phyloP scores from a whole-genome alignment of 1,140 invertebrate species.

The Heliconius himera region DNA sequence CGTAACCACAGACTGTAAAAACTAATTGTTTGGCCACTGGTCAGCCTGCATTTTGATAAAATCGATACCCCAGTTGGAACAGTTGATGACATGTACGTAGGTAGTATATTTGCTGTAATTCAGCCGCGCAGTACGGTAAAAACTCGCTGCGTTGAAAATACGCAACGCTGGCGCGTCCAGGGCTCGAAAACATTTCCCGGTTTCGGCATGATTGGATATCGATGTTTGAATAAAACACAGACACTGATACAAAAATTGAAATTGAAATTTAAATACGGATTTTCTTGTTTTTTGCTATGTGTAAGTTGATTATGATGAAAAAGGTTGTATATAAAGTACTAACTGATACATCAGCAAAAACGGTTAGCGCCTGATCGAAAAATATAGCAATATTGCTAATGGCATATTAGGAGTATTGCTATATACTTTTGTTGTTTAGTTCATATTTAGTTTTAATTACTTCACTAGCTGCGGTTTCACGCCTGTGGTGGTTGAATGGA shows the following conservation, averaged over 20 bases:
- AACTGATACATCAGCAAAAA: neutral
- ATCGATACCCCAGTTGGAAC: conserved; percentile 32
- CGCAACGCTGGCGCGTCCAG: conserved; percentile 21
- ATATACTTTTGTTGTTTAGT: neutral
- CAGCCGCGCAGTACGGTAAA: conserved; percentile 36
- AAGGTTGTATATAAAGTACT: neutral
- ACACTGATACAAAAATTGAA: conserved; percentile 8
- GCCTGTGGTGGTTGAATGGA: too few species aligned
- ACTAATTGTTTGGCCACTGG: conserved; percentile 34
- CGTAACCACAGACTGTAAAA: conserved; percentile 30
- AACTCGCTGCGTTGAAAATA: conserved; percentile 34
- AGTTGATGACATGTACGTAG: conserved; percentile 35
- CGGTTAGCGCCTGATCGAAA: neutral
- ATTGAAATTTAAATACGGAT: conserved; percentile 2
- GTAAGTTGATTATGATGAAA: neutral
- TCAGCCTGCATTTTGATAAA: conserved; percentile 35
- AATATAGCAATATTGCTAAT: neutral
- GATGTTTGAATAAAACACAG: conserved; percentile 21
- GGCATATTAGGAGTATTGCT: neutral
- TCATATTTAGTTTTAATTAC: neutral
- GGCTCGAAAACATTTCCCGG: conserved; percentile 15
- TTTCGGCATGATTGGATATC: conserved; percentile 21
- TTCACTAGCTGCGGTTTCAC: too few species aligned
- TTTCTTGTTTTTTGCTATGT: neutral
- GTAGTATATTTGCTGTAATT: conserved; percentile 39